A percentile compares a stretch with the other conserved stretches of the same genome.
phyloP scores from a whole-genome alignment of 2,888 invertebrate genomes.

The Drosophila kanekoi region DNA sequence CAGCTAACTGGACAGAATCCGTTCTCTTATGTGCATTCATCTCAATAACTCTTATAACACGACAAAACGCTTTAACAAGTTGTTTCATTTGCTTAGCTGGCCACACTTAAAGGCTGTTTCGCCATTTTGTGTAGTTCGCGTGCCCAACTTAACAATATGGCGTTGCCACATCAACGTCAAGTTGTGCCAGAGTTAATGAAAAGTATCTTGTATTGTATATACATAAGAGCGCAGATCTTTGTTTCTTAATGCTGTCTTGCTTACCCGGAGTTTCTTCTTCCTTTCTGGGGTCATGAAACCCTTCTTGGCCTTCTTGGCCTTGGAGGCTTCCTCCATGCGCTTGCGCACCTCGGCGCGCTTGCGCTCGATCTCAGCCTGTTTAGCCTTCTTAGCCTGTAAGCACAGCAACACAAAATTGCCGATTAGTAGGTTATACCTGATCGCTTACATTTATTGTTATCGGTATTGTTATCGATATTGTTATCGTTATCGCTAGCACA shows the following conservation, averaged over 20 bases:
- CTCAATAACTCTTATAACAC: too few species aligned
- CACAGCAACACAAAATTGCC: constrained; percentile 9
- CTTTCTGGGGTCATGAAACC: constrained; percentile 99
- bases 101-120: background rate
- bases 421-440: constrained; percentile 11
- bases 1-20: background rate
- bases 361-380: constrained; percentile 98
- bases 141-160: background rate
- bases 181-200: background rate
- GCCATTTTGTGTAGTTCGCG: background rate
- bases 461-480: constrained; percentile 7
- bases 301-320: constrained; percentile 99
- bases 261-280: constrained; percentile 99
- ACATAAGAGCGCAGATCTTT: background rate
- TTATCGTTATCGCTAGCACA: constrained; percentile 21
- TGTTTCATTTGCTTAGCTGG: background rate
- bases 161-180: background rate
- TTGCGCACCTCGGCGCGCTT: constrained; percentile 99
- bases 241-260: constrained; percentile 69
- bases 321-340: constrained; percentile 99
- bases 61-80: too few species aligned
- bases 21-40: too few species aligned
- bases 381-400: constrained; percentile 96
- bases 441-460: constrained; percentile 2
- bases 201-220: background rate